Base-by-base conservation (phyloP, 2,797 vertebrate genomes). In the Gobio occitaniae region DNA sequence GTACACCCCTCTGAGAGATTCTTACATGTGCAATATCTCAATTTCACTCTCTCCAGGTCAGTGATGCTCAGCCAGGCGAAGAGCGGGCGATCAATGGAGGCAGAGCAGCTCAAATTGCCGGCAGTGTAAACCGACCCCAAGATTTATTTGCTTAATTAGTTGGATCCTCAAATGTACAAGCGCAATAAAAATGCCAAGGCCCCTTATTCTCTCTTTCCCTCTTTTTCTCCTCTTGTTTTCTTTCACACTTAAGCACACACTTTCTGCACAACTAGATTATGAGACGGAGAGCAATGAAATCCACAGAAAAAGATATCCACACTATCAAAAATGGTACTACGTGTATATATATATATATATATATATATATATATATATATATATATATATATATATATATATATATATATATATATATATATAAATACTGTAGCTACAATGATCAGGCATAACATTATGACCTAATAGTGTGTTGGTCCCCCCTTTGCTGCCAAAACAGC, bases 81-180 rank as follows among this genome's bases (percentile, higher is more conserved):
- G 90, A 87, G 38, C 47, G 11, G 82, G 82, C 78, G 86, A 94
- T 95, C 93, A 90, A 94, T 95, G 91, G 21, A 47, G 90, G 91
- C 86, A 88, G 82, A 91, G 87, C 87, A 71, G 84, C 91, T 90
- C 91, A 87, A 82, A 89, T 92, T 93, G 93, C 89, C 84, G 76
- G 86, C 87, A 81, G 89, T 85, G 87, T 89, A 91, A 92, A 91
- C 87, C 88, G 89, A 93, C 86, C 93, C 80, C 83, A 88, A 93
- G 93, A 94, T 94, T 93, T 93, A 94, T 94, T 92, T 86, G 63
- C 89, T 93, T 93, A 94, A 95, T 95, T 95, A 93, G 80, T 85
- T 84, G 66, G 76, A 91, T 91, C 89, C 83, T 80, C 85, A 83
- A 88, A 83, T 79, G 78, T 85, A 87, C 47, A 79, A 86, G 77